Percentiles rank a stretch among this genome's conserved stretches.
Evolutionary conservation across 2,113 vertebrate species (phyloP).

Genomic region (Calypte anna): DNA sequence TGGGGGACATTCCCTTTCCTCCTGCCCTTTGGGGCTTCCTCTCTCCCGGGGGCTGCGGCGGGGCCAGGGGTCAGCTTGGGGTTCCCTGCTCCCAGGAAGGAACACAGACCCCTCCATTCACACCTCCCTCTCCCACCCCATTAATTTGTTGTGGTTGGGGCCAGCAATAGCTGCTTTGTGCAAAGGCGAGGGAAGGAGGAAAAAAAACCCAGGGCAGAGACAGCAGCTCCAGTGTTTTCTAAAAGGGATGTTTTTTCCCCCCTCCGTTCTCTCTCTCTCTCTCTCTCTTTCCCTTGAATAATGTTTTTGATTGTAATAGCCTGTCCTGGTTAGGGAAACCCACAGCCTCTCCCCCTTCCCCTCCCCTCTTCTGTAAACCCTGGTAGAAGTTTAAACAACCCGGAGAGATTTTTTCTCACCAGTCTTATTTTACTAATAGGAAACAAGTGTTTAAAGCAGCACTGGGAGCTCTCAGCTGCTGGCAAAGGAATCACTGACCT

Average conservation of each 20-base stretch:
- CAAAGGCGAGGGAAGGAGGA: not conserved
- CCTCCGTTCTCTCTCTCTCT: not conserved
- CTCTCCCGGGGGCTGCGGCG: too few species aligned
- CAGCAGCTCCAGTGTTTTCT: slow-evolving; percentile 64
- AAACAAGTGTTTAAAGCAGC: not conserved
- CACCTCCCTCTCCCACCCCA: slow-evolving; percentile 50
- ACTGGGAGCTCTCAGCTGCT: not conserved
- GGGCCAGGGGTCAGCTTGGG: too few species aligned
- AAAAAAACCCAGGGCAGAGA: not conserved
- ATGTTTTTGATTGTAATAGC: slow-evolving; percentile 55
- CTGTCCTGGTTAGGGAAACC: slow-evolving; percentile 32
- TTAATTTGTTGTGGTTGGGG: slow-evolving; percentile 45
- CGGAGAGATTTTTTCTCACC: not conserved
- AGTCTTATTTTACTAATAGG: slow-evolving; percentile 18
- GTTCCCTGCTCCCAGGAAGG: too few species aligned
- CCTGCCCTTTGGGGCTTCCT: not conserved
- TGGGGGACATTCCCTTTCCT: not conserved
- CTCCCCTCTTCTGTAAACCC: slow-evolving; percentile 54
- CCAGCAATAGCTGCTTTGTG: slow-evolving; percentile 68
- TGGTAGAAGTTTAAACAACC: slow-evolving; percentile 51
- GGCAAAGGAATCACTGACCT: not conserved
- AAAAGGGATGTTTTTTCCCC: slow-evolving; percentile 33
- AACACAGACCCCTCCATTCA: slow-evolving; percentile 57
- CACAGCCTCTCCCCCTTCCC: slow-evolving; percentile 25
- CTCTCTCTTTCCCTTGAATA: slow-evolving; percentile 42